Evolutionary conservation across 2,888 invertebrate species (phyloP).

Genomic region (Nemoura dubitans): DNA sequence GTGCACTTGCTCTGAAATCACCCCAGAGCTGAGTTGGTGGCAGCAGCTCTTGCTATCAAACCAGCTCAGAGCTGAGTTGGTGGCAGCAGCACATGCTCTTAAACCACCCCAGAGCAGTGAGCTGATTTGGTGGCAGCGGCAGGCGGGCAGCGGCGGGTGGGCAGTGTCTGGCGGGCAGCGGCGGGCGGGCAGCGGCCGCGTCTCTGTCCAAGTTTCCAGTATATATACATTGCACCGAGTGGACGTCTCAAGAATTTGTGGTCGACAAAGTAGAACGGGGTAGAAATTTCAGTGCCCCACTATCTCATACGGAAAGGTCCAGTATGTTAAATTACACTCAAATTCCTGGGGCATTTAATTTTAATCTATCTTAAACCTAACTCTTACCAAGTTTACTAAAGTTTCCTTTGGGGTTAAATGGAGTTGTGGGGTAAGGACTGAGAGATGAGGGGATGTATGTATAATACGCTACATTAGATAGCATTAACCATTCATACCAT

Average conservation of each 20-base stretch:
- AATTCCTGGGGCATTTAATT: slow-evolving; percentile 49
- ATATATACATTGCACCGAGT: neutral
- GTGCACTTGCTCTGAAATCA: no score
- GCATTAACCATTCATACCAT: slow-evolving; percentile 41
- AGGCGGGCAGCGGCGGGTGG: no score
- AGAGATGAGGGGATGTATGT: slow-evolving; percentile 14
- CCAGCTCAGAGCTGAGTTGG: no score
- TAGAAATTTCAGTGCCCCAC: slow-evolving; percentile 25
- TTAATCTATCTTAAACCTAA: slow-evolving; percentile 45
- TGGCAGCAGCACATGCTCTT: no score
- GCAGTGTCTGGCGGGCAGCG: no score
- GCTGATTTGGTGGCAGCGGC: no score
- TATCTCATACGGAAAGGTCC: slow-evolving; percentile 35
- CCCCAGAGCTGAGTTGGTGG: no score
- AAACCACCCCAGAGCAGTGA: no score
- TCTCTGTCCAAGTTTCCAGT: neutral
- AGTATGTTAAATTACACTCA: slow-evolving; percentile 44
- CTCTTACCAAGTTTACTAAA: slow-evolving; percentile 43
- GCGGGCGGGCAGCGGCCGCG: neutral
- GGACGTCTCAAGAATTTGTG: slow-evolving; percentile 41
- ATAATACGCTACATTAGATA: slow-evolving; percentile 39
- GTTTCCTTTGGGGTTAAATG: slow-evolving; percentile 34
- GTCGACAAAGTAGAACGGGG: slow-evolving; percentile 24
- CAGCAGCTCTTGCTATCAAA: no score
- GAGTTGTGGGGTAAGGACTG: neutral